These are phyloP conservation scores for Leucoraja ocellata DNA, from an alignment of 2,797 vertebrate species.

Conservation along the genomic window DNA sequence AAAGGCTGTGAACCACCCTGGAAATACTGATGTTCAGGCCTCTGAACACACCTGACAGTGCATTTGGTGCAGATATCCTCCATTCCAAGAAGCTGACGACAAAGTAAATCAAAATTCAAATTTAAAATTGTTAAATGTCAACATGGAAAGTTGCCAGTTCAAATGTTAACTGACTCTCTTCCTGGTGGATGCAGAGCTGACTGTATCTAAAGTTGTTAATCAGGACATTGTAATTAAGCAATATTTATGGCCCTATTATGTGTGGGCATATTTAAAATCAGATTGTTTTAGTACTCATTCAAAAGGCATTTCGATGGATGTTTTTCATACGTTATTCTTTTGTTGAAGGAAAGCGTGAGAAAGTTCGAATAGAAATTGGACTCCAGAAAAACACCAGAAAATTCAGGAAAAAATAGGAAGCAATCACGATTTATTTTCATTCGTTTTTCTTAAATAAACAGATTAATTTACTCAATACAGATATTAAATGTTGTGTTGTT, in stretches of 20 bases:
- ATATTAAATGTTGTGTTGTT: too few species aligned
- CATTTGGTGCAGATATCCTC: neutral
- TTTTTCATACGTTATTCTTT: neutral
- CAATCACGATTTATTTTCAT: too few species aligned
- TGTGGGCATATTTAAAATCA: neutral
- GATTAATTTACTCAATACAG: too few species aligned
- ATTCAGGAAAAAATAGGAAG: too few species aligned
- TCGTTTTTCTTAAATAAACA: too few species aligned
- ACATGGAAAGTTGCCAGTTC: neutral
- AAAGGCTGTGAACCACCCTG: neutral
- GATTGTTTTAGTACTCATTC: neutral
- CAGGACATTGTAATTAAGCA: neutral
- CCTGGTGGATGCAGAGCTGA: neutral
- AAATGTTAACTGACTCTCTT: neutral
- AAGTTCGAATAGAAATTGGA: too few species aligned
- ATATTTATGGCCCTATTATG: neutral
- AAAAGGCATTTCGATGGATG: neutral
- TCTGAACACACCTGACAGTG: neutral
- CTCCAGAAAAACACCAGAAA: too few species aligned
- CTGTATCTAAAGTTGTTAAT: neutral
- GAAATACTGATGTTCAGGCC: neutral
- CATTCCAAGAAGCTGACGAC: neutral
- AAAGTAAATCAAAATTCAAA: neutral
- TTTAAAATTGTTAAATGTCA: neutral
- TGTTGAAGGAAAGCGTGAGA: neutral